Evolutionary conservation across 2,797 vertebrate species (phyloP).

Genomic region (Champsocephalus esox): DNA sequence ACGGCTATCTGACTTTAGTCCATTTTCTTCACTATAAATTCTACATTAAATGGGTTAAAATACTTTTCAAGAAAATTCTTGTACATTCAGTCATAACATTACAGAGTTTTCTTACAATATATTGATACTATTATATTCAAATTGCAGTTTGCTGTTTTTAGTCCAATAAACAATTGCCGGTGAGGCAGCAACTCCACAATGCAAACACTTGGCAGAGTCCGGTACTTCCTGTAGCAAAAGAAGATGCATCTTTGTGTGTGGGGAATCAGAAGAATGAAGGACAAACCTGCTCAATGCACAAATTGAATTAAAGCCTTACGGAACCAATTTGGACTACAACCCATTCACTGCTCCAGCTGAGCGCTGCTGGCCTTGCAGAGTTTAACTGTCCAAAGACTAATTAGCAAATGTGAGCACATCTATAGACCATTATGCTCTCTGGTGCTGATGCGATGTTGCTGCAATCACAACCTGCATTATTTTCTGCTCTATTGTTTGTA

Average conservation of each 20-base stretch:
- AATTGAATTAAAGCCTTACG: conserved; percentile 8
- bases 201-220: too few species aligned
- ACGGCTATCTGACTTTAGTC: background rate
- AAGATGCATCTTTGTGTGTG: background rate
- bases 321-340: conserved; percentile 7
- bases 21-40: background rate
- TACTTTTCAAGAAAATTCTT: background rate
- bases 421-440: conserved; percentile 21
- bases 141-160: background rate
- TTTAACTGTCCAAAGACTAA: conserved; percentile 23
- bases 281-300: conserved; percentile 1
- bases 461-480: conserved; percentile 30
- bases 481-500: conserved; percentile 22
- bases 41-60: background rate
- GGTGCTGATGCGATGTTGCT: conserved; percentile 14
- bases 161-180: background rate
- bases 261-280: background rate
- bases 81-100: background rate
- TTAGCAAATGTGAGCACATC: conserved; percentile 13
- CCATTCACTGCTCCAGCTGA: background rate
- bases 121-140: background rate
- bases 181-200: background rate
- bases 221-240: too few species aligned
- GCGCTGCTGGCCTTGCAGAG: conserved; percentile 9
- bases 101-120: background rate